These are phyloP conservation scores for Marronus borbonicus DNA, from an alignment of 2,888 invertebrate species.

Conservation along the genomic window DNA sequence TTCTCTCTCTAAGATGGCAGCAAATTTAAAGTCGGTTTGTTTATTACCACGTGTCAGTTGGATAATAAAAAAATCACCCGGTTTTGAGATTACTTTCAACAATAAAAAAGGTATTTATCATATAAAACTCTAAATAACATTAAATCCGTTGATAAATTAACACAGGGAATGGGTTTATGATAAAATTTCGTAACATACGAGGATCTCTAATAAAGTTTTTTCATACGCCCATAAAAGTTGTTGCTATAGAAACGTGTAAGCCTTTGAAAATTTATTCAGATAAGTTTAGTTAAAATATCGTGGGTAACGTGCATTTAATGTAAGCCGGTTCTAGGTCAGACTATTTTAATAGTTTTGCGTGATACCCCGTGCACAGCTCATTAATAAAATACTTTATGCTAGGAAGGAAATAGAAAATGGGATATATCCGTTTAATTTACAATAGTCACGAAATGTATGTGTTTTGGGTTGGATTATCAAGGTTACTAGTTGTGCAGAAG, in stretches of 20 bases:
- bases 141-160: not conserved
- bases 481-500: not conserved
- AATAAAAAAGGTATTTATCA: not conserved
- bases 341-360: conserved; percentile 22
- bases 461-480: not conserved
- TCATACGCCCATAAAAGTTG: no score
- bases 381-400: no score
- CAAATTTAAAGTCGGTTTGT: no score
- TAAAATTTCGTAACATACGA: no score
- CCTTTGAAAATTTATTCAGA: no score
- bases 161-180: no score
- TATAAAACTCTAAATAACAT: conserved; percentile 1
- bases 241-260: no score
- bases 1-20: no score
- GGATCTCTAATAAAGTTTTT: no score
- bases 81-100: not conserved
- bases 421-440: not conserved
- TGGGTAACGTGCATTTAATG: not conserved
- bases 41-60: not conserved
- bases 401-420: not conserved
- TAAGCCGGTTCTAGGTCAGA: conserved; percentile 6
- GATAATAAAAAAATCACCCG: not conserved
- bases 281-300: no score
- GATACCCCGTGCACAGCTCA: not conserved
- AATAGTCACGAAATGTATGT: not conserved